Evolutionary conservation across 1,140 invertebrate genomes (phyloP), one percentile per base, ranked within the genome.

Genomic region (Drosophila takahashii): DNA sequence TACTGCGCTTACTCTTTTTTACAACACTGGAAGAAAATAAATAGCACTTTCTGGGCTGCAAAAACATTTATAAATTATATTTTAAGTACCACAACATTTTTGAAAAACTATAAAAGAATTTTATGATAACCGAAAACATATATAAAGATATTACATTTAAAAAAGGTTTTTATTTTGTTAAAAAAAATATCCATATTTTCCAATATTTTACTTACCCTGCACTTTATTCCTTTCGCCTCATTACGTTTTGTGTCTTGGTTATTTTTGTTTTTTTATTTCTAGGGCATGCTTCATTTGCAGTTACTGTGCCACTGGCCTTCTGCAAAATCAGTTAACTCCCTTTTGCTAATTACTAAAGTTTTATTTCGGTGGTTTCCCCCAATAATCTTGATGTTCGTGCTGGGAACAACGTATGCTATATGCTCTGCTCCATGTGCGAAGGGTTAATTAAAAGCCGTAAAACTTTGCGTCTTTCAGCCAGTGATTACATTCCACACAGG

Each of bases 281-380:
- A 45, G 42, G 51, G 37, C 47, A 39, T 64, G 79, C 80, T 85
- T 73, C 81, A 80, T 77, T 84, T 85, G 81, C 75, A 73, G 66
- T 77, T 67, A 59, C 50, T 66, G 69, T 59, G 41, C 42, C 37
- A 26, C 45, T 67, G 61, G 73, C 71, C 72, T 73, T 61, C 51
- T 79, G 67, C 42, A 52, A 87, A 86, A 90, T 90, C 87, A 91
- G 83, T 90, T 90, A 87, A 79, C 87, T 90, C 80, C 73, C 79
- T 66, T 44, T 79, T 67, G 89, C 87, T 90, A 90, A 90, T 90
- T 90, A 91, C 89, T 59, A 90, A 90, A 91, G 83, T 90, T 90
- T 90, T 87, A 83, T 91, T 89, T 89, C 58, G 57, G 57, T 60
- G 56, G 52, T 41, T 22, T 39, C 45, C 13, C 29, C 41, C 36